Percentiles rank a stretch among this genome's conserved stretches.
phyloP scores from a whole-genome alignment of 2,113 vertebrate genomes.

The Percina caprodes region DNA sequence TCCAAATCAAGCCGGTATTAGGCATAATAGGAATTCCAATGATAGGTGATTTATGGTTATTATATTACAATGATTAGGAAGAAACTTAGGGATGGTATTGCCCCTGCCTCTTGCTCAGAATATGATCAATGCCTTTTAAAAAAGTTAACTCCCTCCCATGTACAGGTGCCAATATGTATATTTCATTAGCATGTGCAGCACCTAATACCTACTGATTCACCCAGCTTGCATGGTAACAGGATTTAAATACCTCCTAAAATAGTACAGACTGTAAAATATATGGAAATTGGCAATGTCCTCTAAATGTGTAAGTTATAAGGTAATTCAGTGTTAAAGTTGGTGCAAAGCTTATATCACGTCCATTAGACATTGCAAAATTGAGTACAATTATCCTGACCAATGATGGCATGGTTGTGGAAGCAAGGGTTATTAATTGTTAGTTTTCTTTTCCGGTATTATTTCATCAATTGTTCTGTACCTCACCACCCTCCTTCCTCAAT shows the following conservation, averaged over 20 bases:
- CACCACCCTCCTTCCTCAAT: neutral
- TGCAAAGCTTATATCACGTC: neutral
- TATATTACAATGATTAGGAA: no score
- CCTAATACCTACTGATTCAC: neutral
- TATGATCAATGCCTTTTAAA: neutral
- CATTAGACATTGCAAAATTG: neutral
- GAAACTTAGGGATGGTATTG: neutral
- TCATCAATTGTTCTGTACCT: neutral
- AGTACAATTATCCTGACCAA: neutral
- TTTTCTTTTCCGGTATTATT: neutral
- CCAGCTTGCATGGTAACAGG: neutral
- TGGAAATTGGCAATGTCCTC: neutral
- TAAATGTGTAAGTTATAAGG: neutral
- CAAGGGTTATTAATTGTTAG: neutral
- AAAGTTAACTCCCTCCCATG: neutral
- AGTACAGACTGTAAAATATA: neutral
- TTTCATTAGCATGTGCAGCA: neutral
- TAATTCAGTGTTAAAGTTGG: neutral
- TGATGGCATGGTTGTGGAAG: neutral
- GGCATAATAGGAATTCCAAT: no score
- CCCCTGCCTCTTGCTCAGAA: neutral
- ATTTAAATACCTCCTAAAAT: neutral
- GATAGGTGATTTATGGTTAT: no score
- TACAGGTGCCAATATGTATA: neutral
- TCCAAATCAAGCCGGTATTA: slow-evolving; percentile 5